Conservation (phyloP, 2,797 vertebrate genomes). For the Uromys caudimaculatus region DNA sequence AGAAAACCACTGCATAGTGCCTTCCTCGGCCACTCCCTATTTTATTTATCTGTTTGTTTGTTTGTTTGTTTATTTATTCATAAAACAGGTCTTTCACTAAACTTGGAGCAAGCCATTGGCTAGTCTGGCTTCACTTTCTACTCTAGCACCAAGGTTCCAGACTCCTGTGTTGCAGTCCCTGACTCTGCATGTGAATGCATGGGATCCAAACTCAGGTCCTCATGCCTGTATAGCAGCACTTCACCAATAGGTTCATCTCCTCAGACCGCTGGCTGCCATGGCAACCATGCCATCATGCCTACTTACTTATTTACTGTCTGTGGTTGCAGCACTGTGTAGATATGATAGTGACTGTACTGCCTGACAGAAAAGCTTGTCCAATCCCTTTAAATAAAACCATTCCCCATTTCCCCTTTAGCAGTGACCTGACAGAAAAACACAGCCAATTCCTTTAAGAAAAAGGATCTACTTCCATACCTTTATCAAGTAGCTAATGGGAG, state of each 20-base stretch:
- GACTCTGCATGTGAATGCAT: neutral
- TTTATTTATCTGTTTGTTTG: neutral
- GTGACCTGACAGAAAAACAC: neutral
- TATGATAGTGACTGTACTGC: neutral
- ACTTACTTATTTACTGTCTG: neutral
- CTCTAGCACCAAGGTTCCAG: neutral
- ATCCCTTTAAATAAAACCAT: neutral
- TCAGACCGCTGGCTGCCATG: neutral
- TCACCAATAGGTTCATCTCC: neutral
- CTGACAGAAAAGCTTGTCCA: neutral
- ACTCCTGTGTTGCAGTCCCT: neutral
- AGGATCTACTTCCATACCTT: neutral
- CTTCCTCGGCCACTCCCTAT: neutral
- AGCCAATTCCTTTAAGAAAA: neutral
- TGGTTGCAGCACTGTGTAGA: neutral
- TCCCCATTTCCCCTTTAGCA: neutral
- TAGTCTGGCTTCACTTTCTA: neutral
- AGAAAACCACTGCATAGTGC: neutral
- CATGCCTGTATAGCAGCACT: neutral
- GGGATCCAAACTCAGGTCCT: neutral
- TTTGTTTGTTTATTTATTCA: neutral
- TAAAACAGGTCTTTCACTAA: neutral
- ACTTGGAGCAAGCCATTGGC: neutral
- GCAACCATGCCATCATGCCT: neutral
- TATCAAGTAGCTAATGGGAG: neutral